A percentile compares a stretch with the other conserved stretches of the same genome.
phyloP scores from a whole-genome alignment of 2,888 invertebrate species.

The Lysandra coridon region DNA sequence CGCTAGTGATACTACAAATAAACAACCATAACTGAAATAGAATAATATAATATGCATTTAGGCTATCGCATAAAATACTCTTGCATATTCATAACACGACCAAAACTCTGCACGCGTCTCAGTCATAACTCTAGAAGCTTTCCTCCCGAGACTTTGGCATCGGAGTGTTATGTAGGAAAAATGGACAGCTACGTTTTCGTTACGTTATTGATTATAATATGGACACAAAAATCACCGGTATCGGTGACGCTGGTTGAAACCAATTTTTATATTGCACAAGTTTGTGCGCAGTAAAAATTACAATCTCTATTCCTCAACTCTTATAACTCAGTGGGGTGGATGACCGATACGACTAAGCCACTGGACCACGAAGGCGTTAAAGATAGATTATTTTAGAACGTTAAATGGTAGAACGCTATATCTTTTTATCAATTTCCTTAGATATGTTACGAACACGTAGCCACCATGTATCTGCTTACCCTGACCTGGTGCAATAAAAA shows the following conservation, averaged over 20 bases:
- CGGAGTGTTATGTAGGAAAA: not conserved
- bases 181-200: not conserved
- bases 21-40: not conserved
- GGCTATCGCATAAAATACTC: not conserved
- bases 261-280: too few relatives aligned
- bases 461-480: not conserved
- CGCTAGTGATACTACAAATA: not conserved
- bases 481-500: constrained; percentile 9
- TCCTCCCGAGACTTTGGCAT: not conserved
- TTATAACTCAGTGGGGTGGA: too few relatives aligned
- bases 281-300: too few relatives aligned
- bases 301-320: too few relatives aligned
- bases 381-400: too few relatives aligned
- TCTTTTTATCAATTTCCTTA: too few relatives aligned
- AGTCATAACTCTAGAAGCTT: not conserved
- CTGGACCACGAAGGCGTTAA: too few relatives aligned
- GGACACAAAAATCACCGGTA: too few relatives aligned
- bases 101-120: not conserved
- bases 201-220: not conserved
- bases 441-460: not conserved
- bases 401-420: too few relatives aligned
- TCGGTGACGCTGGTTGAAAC: too few relatives aligned
- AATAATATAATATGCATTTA: constrained; percentile 9
- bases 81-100: not conserved
- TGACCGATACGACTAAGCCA: too few relatives aligned